Percentiles rank a stretch among this genome's conserved stretches.
Evolutionary conservation across 2,888 invertebrate species (phyloP).

Genomic region (Euzetes globulus): DNA sequence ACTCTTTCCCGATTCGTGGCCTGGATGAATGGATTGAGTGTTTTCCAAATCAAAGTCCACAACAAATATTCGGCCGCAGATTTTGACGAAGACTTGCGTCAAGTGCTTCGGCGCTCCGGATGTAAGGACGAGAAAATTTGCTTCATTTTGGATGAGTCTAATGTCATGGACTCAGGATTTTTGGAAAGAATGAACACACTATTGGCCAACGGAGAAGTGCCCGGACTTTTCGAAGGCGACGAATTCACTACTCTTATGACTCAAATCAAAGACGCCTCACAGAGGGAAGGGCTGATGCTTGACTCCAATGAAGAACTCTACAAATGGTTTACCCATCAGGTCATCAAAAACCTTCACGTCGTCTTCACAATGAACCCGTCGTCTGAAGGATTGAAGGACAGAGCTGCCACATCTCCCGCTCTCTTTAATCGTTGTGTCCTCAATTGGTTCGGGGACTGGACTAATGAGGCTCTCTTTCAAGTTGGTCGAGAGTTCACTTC

Average conservation of each 20-base stretch:
- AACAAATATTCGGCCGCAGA: conserved; percentile 98
- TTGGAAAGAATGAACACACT: conserved; percentile 98
- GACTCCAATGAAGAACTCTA: conserved; percentile 97
- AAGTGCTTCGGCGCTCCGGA: conserved; percentile 53
- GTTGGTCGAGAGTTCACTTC: conserved; percentile 62
- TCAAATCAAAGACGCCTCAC: conserved; percentile 98
- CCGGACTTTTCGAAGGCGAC: conserved; percentile 88
- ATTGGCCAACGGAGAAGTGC: conserved; percentile 96
- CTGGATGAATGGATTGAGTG: conserved; percentile 98
- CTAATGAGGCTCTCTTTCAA: conserved; percentile 86
- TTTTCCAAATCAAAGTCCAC: conserved; percentile 98
- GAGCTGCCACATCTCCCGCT: conserved; percentile 97
- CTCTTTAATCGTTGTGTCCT: conserved; percentile 94
- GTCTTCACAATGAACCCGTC: conserved; percentile 99
- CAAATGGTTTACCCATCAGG: conserved; percentile 96
- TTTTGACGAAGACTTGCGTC: conserved; percentile 94
- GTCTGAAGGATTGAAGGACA: conserved; percentile 92
- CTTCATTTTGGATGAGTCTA: conserved; percentile 98
- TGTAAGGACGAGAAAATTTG: conserved; percentile 89
- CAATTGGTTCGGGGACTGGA: conserved; percentile 99
- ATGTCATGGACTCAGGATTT: conserved; percentile 96
- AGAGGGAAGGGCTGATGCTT: conserved; percentile 93
- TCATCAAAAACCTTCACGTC: conserved; percentile 97
- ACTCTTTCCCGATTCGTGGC: conserved; percentile 98
- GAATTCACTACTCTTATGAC: conserved; percentile 99